Base-by-base conservation (phyloP, 23 tunicate genomes). In the Styela plicata region DNA sequence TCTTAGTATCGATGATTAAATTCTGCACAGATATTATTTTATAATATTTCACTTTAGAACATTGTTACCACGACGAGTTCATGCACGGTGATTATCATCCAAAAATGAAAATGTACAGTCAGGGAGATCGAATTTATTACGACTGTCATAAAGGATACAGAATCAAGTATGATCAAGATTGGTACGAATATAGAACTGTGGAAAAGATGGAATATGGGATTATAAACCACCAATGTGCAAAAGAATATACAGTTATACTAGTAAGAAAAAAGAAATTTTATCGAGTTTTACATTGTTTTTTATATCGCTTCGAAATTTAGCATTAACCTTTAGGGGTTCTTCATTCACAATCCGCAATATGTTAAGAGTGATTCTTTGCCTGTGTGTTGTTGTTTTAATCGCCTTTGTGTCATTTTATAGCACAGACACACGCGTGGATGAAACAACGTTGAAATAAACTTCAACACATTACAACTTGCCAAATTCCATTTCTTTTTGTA, bases 171-270 rank as follows among this genome's bases (percentile, higher is more conserved):
- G 64, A 76, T 7, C n/a, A 52, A 21, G 81, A 76, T 17, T 44
- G 64, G 64, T 76, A 76, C 27, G 81, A 44, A 76, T 53, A 37
- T 27, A 36, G 81, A 22, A 76, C 64, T 76, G 81, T 76, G 66
- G 64, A 28, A 53, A 76, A 76, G 81, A 76, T 29, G 81, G 81
- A 21, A 18, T 33, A 20, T 76, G 81, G 81, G 81, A 76, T 2
- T 52, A 20, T 65, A 29, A 76, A 1, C 81, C 81, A 44, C 81
- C 81, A 7, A 76, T 10, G 64, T 76, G 81, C 64, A 76, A 37
- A 24, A 76, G 24, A 67, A 22, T 44, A 44, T 13, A 44, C 57
- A 44, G 57, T 44, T 44, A 44, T 13, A 44, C 57, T 5, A 44
- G 57, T 44, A 44, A 44, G 57, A 5, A 44, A 44, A 44, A n/a